These are phyloP conservation scores for Dendroctonus ponderosae DNA, from an alignment of 1,140 invertebrate species.

Conservation along the genomic window DNA sequence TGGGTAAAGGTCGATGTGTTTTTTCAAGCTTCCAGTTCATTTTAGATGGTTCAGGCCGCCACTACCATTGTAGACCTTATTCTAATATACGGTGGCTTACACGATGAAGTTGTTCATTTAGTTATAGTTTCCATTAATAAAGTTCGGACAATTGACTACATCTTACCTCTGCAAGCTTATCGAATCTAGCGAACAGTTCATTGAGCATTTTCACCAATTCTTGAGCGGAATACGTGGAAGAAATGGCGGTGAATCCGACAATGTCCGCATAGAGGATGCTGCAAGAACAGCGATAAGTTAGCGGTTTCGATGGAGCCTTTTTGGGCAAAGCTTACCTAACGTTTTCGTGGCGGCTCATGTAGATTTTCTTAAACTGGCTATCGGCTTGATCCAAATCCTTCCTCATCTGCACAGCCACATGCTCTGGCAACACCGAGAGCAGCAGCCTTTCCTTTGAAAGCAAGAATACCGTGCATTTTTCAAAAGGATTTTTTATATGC, in stretches of 20 bases:
- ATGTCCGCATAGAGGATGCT: conserved; percentile 89
- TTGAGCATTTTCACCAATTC: conserved; percentile 92
- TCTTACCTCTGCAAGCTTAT: conserved; percentile 74
- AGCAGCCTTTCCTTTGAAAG: conserved; percentile 89
- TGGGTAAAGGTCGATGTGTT: no score
- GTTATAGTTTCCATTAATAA: neutral
- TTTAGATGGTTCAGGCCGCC: no score
- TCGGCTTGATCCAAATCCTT: conserved; percentile 84
- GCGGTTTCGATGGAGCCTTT: neutral
- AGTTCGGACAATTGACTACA: neutral
- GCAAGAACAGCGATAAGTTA: conserved; percentile 37
- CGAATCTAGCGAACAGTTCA: conserved; percentile 90
- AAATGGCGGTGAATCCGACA: conserved; percentile 91
- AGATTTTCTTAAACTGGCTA: conserved; percentile 95
- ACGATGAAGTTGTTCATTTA: neutral
- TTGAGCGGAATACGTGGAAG: conserved; percentile 90
- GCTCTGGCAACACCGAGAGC: conserved; percentile 89
- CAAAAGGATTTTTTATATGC: no score
- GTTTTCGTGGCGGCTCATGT: conserved; percentile 95
- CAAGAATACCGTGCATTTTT: no score
- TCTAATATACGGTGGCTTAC: no score
- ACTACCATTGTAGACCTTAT: no score
- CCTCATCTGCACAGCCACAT: conserved; percentile 92
- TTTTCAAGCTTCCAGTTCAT: conserved; percentile 1
- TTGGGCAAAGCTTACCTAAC: conserved; percentile 67